Percentiles rank a stretch among this genome's conserved stretches.
Evolutionary conservation across 1,140 invertebrate species (phyloP).

Genomic region (Dinothrombium tinctorium): DNA sequence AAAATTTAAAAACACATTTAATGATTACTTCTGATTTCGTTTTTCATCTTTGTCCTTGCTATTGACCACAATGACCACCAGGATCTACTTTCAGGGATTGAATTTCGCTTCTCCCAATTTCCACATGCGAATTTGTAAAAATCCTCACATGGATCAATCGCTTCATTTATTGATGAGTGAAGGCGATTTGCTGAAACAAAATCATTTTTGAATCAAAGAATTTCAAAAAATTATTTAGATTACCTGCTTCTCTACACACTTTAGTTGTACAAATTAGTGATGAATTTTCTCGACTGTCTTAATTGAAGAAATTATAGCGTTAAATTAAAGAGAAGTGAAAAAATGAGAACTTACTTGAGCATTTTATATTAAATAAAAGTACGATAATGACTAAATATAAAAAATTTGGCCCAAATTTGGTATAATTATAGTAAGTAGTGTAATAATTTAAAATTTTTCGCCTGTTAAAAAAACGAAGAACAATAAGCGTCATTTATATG

Average conservation of each 20-base stretch:
- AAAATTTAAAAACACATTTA: background rate
- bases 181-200: background rate
- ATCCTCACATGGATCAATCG: constrained; percentile 28
- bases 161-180: background rate
- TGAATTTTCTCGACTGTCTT: too few relatives aligned
- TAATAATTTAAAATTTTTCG: too few relatives aligned
- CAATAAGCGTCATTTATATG: too few relatives aligned
- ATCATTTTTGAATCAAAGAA: background rate
- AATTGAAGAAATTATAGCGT: too few relatives aligned
- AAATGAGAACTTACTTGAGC: too few relatives aligned
- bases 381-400: too few relatives aligned
- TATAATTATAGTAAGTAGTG: too few relatives aligned
- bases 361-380: too few relatives aligned
- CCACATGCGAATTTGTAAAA: constrained; percentile 32
- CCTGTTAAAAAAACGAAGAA: too few relatives aligned
- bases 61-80: constrained; percentile 2
- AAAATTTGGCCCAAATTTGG: too few relatives aligned
- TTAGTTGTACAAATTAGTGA: constrained; percentile 3
- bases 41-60: background rate
- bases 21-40: background rate
- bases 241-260: constrained; percentile 1
- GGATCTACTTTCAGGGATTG: constrained; percentile 1
- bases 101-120: constrained; percentile 19
- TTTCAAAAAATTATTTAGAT: constrained; percentile 23
- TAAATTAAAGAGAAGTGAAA: too few relatives aligned